Conservation (phyloP, 2,113 vertebrate species). For the Sylvia atricapilla region DNA sequence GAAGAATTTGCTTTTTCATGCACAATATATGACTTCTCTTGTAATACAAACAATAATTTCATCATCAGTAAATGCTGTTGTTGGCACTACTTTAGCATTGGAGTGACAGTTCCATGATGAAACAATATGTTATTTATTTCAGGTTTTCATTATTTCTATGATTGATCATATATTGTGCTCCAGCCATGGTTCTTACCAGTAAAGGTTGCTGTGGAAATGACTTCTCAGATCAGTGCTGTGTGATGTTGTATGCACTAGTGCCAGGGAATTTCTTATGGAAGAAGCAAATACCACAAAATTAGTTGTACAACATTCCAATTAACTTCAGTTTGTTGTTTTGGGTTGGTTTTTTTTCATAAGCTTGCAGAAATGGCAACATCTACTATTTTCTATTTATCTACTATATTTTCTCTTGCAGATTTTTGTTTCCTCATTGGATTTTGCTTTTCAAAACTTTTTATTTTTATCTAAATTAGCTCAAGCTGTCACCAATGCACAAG, state of each 20-base stretch:
- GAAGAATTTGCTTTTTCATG: not conserved
- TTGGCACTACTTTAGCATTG: not conserved
- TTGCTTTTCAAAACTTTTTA: not conserved
- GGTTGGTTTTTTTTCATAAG: not conserved
- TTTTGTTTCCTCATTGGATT: constrained; percentile 10
- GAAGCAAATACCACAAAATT: not conserved
- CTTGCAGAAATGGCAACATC: not conserved
- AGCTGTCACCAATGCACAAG: not conserved
- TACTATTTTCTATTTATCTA: not conserved
- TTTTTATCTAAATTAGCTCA: constrained; percentile 39
- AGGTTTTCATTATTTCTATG: not conserved
- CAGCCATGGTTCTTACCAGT: not conserved
- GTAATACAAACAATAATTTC: not conserved
- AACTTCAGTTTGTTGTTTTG: not conserved
- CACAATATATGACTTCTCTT: not conserved
- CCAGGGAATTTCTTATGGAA: not conserved
- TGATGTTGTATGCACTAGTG: not conserved
- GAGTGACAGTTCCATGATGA: not conserved
- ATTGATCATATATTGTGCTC: not conserved
- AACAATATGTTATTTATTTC: not conserved
- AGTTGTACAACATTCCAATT: not conserved
- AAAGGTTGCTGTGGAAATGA: not conserved
- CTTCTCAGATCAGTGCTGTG: not conserved
- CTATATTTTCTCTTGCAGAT: not conserved
- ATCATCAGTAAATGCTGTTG: not conserved